These are phyloP conservation scores for Cephus rjabovi DNA, from an alignment of 2,888 invertebrate species.

Conservation along the genomic window DNA sequence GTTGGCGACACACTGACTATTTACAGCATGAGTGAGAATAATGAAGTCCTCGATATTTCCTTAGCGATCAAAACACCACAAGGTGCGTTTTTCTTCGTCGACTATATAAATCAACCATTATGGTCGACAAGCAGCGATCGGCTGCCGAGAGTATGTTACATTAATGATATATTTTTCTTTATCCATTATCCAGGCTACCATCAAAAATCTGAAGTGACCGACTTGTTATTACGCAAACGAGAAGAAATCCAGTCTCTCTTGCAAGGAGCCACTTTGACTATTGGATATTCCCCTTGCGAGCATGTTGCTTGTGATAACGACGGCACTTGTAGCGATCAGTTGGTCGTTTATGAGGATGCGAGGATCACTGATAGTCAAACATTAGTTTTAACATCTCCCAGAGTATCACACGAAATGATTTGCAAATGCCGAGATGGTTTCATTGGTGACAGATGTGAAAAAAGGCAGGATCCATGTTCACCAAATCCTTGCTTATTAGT, in stretches of 20 bases:
- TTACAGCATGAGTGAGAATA: slow-evolving; percentile 80
- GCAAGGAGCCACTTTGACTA: slow-evolving; percentile 71
- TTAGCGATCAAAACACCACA: slow-evolving; percentile 74
- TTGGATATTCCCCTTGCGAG: slow-evolving; percentile 85
- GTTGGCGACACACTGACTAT: slow-evolving; percentile 75
- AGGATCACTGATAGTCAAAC: slow-evolving; percentile 85
- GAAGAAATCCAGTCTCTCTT: slow-evolving; percentile 74
- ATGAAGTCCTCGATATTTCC: slow-evolving; percentile 77
- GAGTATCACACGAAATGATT: slow-evolving; percentile 80
- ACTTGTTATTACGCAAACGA: slow-evolving; percentile 75
- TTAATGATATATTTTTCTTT: neutral
- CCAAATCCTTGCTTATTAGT: slow-evolving; percentile 84
- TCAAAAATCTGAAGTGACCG: slow-evolving; percentile 74
- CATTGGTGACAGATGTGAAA: slow-evolving; percentile 84
- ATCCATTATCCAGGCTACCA: slow-evolving; percentile 69
- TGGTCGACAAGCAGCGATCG: neutral
- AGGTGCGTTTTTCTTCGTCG: slow-evolving; percentile 37
- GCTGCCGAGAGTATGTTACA: neutral
- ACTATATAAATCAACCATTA: neutral
- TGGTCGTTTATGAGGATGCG: slow-evolving; percentile 76
- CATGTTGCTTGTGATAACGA: slow-evolving; percentile 81
- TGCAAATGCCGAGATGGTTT: slow-evolving; percentile 89
- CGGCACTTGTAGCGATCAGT: slow-evolving; percentile 80
- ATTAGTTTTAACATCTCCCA: slow-evolving; percentile 85
- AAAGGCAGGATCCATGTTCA: slow-evolving; percentile 89